phyloP scores from a whole-genome alignment of 2,797 vertebrate species.

The Leucoraja ocellata region DNA sequence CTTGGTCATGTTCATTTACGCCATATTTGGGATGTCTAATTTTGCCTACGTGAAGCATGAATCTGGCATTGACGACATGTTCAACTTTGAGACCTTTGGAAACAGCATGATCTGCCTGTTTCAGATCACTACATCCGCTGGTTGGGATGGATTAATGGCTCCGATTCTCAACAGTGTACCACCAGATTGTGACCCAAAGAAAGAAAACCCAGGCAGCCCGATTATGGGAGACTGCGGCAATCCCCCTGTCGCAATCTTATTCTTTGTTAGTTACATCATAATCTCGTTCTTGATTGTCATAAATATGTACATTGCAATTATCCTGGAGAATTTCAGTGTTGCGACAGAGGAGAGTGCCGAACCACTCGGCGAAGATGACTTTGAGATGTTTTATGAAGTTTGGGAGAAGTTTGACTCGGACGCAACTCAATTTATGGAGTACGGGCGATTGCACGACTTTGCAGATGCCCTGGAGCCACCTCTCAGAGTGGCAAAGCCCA shows the following conservation, averaged over 20 bases:
- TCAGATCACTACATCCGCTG: constrained; percentile 87
- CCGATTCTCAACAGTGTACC: constrained; percentile 75
- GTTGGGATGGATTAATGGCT: constrained; percentile 75
- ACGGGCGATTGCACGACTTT: constrained; percentile 75
- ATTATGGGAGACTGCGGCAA: constrained; percentile 76
- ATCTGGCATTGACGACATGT: constrained; percentile 86
- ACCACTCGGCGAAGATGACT: constrained; percentile 87
- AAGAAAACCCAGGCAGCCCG: constrained; percentile 67
- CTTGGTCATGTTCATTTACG: constrained; percentile 96
- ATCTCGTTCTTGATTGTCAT: constrained; percentile 87
- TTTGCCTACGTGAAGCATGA: constrained; percentile 88
- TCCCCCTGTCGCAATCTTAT: constrained; percentile 73
- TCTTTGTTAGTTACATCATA: constrained; percentile 93
- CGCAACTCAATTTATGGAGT: constrained; percentile 87
- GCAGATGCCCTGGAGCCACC: constrained; percentile 77
- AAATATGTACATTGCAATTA: constrained; percentile 96
- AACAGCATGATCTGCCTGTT: constrained; percentile 98
- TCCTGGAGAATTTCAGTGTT: constrained; percentile 89
- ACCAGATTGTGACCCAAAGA: constrained; percentile 60
- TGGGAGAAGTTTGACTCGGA: constrained; percentile 87
- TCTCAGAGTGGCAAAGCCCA: constrained; percentile 78
- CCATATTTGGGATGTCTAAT: constrained; percentile 90
- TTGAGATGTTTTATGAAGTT: constrained; percentile 90
- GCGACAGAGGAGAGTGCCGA: constrained; percentile 91
- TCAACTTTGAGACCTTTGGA: constrained; percentile 93